Evolutionary conservation across 37 sponge, comb jelly and placozoan species (phyloP).

Genomic region (Theonella swinhoei): DNA sequence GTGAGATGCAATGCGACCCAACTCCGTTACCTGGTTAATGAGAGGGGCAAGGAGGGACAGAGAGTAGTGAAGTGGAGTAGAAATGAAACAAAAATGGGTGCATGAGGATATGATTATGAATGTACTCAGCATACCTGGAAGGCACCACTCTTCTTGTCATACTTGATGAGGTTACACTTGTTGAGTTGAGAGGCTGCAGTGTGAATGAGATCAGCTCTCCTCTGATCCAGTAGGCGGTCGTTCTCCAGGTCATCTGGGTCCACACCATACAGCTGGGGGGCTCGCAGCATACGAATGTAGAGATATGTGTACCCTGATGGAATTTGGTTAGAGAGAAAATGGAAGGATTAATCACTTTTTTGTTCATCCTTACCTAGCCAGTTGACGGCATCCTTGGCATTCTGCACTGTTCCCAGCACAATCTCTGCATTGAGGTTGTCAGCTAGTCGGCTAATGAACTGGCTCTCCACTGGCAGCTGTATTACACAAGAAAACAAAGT

Average conservation of each 20-base stretch:
- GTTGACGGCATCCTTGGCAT: conserved; percentile 94
- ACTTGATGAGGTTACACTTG: conserved; percentile 92
- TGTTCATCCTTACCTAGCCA: conserved; percentile 77
- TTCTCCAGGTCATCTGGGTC: conserved; percentile 67
- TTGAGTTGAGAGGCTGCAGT: conserved; percentile 89
- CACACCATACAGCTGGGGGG: conserved; percentile 92
- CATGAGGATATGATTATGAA: background rate
- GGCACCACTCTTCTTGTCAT: conserved; percentile 93
- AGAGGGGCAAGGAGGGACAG: background rate
- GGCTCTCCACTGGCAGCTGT: conserved; percentile 98
- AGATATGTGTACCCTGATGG: conserved; percentile 92
- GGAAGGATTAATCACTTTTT: too few species aligned
- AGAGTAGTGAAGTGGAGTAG: background rate
- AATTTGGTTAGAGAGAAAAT: background rate
- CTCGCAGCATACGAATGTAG: conserved; percentile 91
- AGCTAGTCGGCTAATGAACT: conserved; percentile 82
- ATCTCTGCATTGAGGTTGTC: conserved; percentile 99
- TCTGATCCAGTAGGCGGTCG: conserved; percentile 90
- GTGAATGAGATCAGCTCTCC: conserved; percentile 94
- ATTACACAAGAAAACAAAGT: background rate
- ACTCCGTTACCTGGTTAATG: conserved; percentile 85
- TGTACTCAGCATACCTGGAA: conserved; percentile 72
- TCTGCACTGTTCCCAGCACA: conserved; percentile 92
- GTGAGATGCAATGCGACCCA: conserved; percentile 98
- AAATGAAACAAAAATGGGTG: background rate